These are phyloP conservation scores for Plebejus argus DNA, from an alignment of 2,888 invertebrate species.

Conservation along the genomic window DNA sequence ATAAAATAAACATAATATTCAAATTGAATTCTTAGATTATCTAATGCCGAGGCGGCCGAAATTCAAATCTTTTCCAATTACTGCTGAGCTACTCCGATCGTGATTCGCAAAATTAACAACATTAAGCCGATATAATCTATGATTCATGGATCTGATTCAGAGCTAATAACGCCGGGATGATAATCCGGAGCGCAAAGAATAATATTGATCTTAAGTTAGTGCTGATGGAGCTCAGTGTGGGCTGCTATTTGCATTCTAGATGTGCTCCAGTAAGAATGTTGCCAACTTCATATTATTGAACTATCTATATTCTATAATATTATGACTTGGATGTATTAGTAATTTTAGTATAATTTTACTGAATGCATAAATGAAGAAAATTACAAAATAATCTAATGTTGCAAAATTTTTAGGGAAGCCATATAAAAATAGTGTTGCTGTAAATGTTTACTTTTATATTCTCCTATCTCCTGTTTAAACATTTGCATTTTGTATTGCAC, in stretches of 20 bases:
- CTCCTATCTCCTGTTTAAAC: conserved; percentile 12
- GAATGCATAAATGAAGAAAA: neutral
- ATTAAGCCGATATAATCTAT: conserved; percentile 39
- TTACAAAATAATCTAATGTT: neutral
- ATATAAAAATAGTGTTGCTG: conserved; percentile 2
- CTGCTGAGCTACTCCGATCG: conserved; percentile 34
- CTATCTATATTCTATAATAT: neutral
- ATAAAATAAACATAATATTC: conserved; percentile 13
- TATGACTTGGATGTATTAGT: neutral
- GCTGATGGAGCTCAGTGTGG: conserved; percentile 32
- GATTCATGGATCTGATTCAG: conserved; percentile 43
- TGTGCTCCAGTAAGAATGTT: conserved; percentile 32
- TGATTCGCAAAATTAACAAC: conserved; percentile 43
- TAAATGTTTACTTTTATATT: conserved; percentile 20
- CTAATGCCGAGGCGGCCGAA: neutral
- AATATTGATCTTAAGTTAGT: conserved; percentile 40
- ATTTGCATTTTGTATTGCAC: conserved; percentile 17
- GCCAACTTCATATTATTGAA: conserved; percentile 9
- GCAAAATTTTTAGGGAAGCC: neutral
- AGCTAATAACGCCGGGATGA: conserved; percentile 38
- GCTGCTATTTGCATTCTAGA: conserved; percentile 16
- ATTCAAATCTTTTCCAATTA: conserved; percentile 30
- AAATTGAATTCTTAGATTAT: conserved; percentile 9
- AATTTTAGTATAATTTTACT: neutral
- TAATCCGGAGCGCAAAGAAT: conserved; percentile 42